A percentile compares a stretch with the other conserved stretches of the same genome.
Conservation (phyloP, 2,113 vertebrate genomes). For the Vicugna pacos region DNA sequence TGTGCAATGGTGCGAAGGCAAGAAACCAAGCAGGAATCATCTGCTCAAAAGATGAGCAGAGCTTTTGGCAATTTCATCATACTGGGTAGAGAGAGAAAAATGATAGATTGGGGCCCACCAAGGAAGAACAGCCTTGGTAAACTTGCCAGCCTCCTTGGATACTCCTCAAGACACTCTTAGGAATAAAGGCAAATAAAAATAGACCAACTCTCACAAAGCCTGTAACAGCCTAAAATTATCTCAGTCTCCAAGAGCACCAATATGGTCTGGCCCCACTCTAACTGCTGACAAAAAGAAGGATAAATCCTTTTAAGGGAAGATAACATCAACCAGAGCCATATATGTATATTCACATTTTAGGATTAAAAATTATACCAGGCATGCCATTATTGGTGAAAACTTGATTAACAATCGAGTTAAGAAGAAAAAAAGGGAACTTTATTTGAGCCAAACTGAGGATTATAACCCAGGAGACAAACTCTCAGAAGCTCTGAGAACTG, state of each 20-base stretch:
- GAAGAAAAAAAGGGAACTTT: background rate
- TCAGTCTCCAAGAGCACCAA: background rate
- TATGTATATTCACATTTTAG: background rate
- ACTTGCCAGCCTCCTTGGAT: background rate
- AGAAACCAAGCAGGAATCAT: constrained; percentile 24
- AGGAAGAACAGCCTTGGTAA: background rate
- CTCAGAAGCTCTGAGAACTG: background rate
- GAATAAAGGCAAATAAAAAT: background rate
- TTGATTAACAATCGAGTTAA: background rate
- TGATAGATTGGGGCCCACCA: background rate
- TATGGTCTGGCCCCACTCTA: background rate
- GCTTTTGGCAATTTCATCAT: background rate
- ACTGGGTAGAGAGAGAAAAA: background rate
- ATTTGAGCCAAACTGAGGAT: background rate
- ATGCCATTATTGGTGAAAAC: background rate
- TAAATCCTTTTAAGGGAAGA: background rate
- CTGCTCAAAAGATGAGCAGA: background rate
- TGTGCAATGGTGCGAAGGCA: background rate
- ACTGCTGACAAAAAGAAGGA: background rate
- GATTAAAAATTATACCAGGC: background rate
- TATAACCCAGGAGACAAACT: background rate
- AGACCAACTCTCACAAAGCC: background rate
- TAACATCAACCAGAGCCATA: background rate
- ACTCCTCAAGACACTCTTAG: background rate
- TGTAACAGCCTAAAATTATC: background rate